Percentiles rank a stretch among this genome's conserved stretches.
phyloP scores from a whole-genome alignment of 1,140 invertebrate species.

The Drosophila micromelanica region DNA sequence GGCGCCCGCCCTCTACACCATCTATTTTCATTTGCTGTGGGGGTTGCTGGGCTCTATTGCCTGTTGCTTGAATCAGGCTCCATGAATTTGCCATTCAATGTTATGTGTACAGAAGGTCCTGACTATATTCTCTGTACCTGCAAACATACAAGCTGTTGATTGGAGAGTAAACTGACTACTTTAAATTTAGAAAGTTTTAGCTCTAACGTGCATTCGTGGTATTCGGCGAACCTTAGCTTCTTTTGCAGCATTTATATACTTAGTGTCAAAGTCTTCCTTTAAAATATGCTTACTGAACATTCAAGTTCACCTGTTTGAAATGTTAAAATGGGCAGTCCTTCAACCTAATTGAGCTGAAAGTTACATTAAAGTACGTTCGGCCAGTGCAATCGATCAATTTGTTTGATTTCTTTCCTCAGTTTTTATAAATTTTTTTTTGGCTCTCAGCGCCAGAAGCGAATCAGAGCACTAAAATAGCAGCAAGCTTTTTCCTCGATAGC shows the following conservation, averaged over 20 bases:
- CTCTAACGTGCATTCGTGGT: too few species aligned
- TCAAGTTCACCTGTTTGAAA: too few species aligned
- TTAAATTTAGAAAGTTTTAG: neutral
- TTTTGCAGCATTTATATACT: too few species aligned
- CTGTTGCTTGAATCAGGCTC: constrained; percentile 50
- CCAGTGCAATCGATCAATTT: constrained; percentile 41
- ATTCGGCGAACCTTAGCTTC: neutral
- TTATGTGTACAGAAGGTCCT: neutral
- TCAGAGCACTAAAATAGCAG: neutral
- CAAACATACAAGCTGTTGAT: neutral
- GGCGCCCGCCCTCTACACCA: neutral
- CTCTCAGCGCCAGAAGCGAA: neutral
- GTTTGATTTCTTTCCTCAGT: neutral
- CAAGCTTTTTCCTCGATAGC: neutral
- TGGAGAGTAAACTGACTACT: neutral
- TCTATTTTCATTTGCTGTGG: constrained; percentile 11
- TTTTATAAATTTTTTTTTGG: neutral
- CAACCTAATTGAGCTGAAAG: neutral
- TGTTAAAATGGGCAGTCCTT: neutral
- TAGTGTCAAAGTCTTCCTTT: too few species aligned
- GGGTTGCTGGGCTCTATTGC: neutral
- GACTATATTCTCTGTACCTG: neutral
- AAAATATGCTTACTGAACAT: too few species aligned
- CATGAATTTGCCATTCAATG: constrained; percentile 33
- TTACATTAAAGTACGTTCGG: neutral